These are phyloP conservation scores for Aphelenchoides fujianensis DNA, from an alignment of 1,140 invertebrate genomes.

Conservation along the genomic window DNA sequence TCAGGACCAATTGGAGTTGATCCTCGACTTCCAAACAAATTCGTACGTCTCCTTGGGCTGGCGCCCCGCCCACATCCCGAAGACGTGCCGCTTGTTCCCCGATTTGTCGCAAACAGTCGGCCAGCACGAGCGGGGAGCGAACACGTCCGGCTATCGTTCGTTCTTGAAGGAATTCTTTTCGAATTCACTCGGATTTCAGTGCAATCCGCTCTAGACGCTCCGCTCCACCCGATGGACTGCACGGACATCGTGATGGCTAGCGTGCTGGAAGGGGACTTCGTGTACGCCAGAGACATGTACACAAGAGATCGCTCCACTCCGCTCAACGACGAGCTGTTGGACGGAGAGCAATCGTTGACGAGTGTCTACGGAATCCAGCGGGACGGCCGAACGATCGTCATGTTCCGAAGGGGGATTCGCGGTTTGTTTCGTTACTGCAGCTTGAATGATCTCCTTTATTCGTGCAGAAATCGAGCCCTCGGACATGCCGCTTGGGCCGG, in stretches of 20 bases:
- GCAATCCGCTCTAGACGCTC: constrained; percentile 29
- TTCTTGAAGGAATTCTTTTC: constrained; percentile 26
- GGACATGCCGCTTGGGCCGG: constrained; percentile 48
- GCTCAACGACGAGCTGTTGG: constrained; percentile 33
- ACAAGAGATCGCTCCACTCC: constrained; percentile 50
- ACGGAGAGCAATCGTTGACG: constrained; percentile 46
- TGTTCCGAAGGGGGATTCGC: constrained; percentile 44
- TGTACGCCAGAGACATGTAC: constrained; percentile 52
- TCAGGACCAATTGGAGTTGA: constrained; percentile 44
- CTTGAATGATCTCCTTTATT: constrained; percentile 25
- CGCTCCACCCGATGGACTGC: constrained; percentile 49
- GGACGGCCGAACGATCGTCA: constrained; percentile 39
- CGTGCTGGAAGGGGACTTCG: constrained; percentile 35
- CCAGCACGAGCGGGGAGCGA: constrained; percentile 15
- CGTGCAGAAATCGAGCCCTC: constrained; percentile 47
- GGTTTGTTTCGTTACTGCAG: constrained; percentile 20
- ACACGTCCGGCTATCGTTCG: constrained; percentile 25
- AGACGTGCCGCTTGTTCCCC: constrained; percentile 43
- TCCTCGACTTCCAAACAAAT: constrained; percentile 43
- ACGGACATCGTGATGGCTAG: constrained; percentile 44
- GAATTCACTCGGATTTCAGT: constrained; percentile 39
- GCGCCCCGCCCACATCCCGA: constrained; percentile 43
- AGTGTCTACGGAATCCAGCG: constrained; percentile 42
- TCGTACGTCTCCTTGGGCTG: constrained; percentile 38
- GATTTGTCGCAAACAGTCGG: constrained; percentile 26